Base-by-base conservation (phyloP, 2,113 vertebrate species). In the Platichthys stellatus region DNA sequence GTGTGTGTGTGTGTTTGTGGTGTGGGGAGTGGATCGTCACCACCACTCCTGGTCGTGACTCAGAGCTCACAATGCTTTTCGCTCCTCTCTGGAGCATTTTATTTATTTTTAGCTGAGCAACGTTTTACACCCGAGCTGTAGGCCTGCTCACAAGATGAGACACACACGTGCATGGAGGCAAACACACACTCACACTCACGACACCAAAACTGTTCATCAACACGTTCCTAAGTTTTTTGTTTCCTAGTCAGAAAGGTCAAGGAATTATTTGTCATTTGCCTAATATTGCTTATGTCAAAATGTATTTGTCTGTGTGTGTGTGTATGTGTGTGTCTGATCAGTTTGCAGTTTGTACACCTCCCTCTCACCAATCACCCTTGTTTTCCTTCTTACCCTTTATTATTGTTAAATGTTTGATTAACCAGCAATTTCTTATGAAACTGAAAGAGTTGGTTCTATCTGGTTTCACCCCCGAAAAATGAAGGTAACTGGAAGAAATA, bases 51-150 rank as follows among this genome's bases (percentile, higher is more conserved):
- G 85, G 81, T 89, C 83, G 85, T 90, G 87, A 90, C 85, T 88
- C 83, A 86, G 70, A 72, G 76, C 21, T 17, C 86, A 87, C 86
- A 83, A 88, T 86, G 83, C 80, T 88, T 88, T 89, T 84, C 76
- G 26, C 80, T 88, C 62, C 81, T 86, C 84, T 86, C 72, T 53
- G 17, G 51, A 84, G 75, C 76, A 77, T 71, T 88, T 87, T 88
- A 80, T 90, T 89, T 90, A 89, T 91, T 90, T 91, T 90, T 91
- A 91, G 89, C 85, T 81, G 87, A 90, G 87, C 79, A 91, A 83
- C 28, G 26, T 86, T 88, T 88, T 82, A 85, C 51, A 26, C 75
- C 82, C 65, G 21, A 82, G 74, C 80, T 80, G 63, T 67, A 67
- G 81, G 62, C 43, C 79, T 79, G 78, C 69, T 82, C 69, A 78